phyloP scores from a whole-genome alignment of 2,113 vertebrate species.

The Perca fluviatilis region DNA sequence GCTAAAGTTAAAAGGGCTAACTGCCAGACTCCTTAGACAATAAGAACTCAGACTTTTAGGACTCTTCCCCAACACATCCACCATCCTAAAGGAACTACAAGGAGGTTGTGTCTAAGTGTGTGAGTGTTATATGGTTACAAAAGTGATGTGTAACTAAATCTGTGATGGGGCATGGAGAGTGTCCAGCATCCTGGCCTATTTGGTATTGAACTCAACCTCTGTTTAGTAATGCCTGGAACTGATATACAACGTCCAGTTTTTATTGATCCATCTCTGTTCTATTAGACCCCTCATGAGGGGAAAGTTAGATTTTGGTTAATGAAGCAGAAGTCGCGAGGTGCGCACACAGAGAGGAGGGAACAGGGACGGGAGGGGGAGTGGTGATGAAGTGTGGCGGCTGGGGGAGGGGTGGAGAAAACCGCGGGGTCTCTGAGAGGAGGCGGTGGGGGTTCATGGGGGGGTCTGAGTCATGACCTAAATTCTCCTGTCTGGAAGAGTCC shows the following conservation, averaged over 20 bases:
- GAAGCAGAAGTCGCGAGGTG: slow-evolving; percentile 32
- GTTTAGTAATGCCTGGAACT: slow-evolving; percentile 22
- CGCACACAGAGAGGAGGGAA: slow-evolving; percentile 16
- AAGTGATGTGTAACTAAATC: slow-evolving; percentile 65
- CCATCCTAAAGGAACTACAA: slow-evolving; percentile 12
- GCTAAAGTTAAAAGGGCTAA: slow-evolving; percentile 36
- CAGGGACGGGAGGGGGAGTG: slow-evolving; percentile 35
- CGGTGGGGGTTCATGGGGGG: slow-evolving; percentile 57
- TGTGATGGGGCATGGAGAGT: slow-evolving; percentile 35
- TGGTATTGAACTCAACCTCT: slow-evolving; percentile 25
- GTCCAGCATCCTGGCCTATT: slow-evolving; percentile 47
- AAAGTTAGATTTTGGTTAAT: slow-evolving; percentile 22
- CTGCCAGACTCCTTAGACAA: slow-evolving; percentile 37
- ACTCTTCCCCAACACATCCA: slow-evolving; percentile 38
- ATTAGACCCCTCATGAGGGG: neutral
- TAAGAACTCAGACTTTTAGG: slow-evolving; percentile 56
- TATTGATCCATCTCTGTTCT: slow-evolving; percentile 14
- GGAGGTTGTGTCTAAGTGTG: neutral
- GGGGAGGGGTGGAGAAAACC: slow-evolving; percentile 70
- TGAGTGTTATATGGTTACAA: slow-evolving; percentile 45
- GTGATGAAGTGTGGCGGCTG: slow-evolving; percentile 57
- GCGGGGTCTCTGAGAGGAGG: slow-evolving; percentile 52
- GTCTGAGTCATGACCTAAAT: slow-evolving; percentile 83
- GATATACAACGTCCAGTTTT: neutral
- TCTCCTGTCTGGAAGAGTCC: slow-evolving; percentile 57